Evolutionary conservation across 1,140 invertebrate species (phyloP).

Genomic region (Drosophila nebulosa): DNA sequence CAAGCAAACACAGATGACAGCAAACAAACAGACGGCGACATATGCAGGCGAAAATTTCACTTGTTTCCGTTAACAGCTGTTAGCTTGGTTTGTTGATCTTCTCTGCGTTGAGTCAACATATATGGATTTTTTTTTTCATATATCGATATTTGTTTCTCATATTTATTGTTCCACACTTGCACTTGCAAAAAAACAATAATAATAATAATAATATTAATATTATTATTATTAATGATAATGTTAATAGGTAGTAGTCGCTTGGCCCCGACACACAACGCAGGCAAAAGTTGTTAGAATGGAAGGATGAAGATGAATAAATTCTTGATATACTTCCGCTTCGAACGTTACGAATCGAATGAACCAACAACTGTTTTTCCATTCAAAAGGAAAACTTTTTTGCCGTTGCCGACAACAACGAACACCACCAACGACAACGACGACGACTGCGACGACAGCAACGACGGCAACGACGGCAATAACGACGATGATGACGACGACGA

Average conservation of each 20-base stretch:
- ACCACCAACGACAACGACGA: conserved; percentile 10
- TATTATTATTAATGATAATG: background rate
- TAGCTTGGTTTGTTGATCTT: background rate
- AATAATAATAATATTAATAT: no score
- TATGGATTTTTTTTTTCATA: background rate
- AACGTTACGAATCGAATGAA: conserved; percentile 80
- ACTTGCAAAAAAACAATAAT: no score
- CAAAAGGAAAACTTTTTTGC: conserved; percentile 77
- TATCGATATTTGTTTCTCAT: background rate
- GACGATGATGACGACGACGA: no score
- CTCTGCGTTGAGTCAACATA: background rate
- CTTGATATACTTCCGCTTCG: conserved; percentile 70
- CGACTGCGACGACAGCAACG: conserved; percentile 14
- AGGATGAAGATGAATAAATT: background rate
- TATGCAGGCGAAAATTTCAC: background rate
- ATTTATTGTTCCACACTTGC: no score
- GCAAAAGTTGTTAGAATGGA: background rate
- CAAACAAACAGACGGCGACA: background rate
- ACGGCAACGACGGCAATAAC: conserved; percentile 7
- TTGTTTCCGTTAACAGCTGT: background rate
- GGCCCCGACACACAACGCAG: background rate
- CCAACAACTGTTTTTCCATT: conserved; percentile 73
- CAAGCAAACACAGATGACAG: background rate
- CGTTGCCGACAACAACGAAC: conserved; percentile 22
- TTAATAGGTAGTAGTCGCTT: background rate